These are phyloP conservation scores for Mnemiopsis leidyi DNA, from an alignment of 37 sponge, comb jelly and placozoan species.

Conservation along the genomic window DNA sequence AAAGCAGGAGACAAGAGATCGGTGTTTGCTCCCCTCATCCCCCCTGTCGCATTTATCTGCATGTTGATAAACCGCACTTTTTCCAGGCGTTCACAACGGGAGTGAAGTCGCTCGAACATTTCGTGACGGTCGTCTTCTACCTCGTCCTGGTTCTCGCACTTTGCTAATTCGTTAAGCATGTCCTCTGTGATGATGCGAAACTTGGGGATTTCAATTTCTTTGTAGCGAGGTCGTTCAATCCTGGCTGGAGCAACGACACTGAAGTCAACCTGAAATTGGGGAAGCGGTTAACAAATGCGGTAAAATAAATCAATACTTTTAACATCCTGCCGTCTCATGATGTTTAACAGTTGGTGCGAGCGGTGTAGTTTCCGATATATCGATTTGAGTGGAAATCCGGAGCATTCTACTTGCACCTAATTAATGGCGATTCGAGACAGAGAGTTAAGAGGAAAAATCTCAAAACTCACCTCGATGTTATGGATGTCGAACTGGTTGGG, in stretches of 20 bases:
- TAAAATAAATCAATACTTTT: no score
- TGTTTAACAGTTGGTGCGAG: no score
- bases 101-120: neutral
- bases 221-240: conserved; percentile 51
- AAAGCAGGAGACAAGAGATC: neutral
- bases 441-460: no score
- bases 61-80: conserved; percentile 65
- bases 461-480: conserved; percentile 52
- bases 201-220: conserved; percentile 61
- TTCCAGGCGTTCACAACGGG: conserved; percentile 41
- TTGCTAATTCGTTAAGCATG: neutral
- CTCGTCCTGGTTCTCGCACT: neutral
- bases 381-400: no score
- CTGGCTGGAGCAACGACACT: conserved; percentile 62
- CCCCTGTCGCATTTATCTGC: conserved; percentile 57
- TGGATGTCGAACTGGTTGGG: conserved; percentile 42
- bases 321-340: no score
- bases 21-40: neutral
- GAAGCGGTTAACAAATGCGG: neutral
- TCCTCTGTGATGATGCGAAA: conserved; percentile 34
- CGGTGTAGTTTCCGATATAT: no score
- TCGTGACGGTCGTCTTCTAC: neutral
- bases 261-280: conserved; percentile 9
- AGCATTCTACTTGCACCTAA: no score
- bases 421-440: no score